Base-by-base conservation (phyloP, 2,113 vertebrate genomes). In the Podilymbus podiceps region DNA sequence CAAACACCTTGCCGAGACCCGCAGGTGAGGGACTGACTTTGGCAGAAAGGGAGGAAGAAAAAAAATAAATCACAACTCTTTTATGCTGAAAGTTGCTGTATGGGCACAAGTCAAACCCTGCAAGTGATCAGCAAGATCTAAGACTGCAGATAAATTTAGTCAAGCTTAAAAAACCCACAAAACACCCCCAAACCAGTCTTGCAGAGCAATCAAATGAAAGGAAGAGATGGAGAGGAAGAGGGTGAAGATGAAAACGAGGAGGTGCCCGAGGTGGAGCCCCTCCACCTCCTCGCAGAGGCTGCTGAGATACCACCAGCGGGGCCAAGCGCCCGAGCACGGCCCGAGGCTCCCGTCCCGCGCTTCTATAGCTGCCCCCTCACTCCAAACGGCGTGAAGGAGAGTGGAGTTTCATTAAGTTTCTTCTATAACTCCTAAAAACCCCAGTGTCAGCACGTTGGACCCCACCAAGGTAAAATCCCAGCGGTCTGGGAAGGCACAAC, bases 341-440 rank as follows among this genome's bases (percentile, higher is more conserved):
- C 7, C 1, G 0, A 64, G 22, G 28, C 23, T 77, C 62, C 68
- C 22, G 25, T 47, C 53, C 15, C 4, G 15, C 1, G 1, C 38
- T 38, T 38, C 35, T 71, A 13, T 3, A 50, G 47, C 35, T 33
- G 15, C 19, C 12, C 38, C 15, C 35, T 40, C 56, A 4, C 35
- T 2, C 19, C 19, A 1, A 59, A 53, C 0, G 11, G 30, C 0
- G 0, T 4, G 18, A 90, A 44, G 0, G 2, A 50, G 30, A 66
- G 62, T 8, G 0, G 2, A 38, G 18, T 9, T 28, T 20, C 63
- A 7, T 4, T 3, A 5, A 11, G 4, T 19, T 42, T 67, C 40
- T 40, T 11, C 3, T 5, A 2, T 0, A 74, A 9, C 80, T 22
- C 30, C n/a, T 40, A 23, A 72, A 52, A n/a, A 3, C 6, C 30